A percentile compares a stretch with the other conserved stretches of the same genome.
phyloP scores from a whole-genome alignment of 2,113 vertebrate species.

The Microcebus murinus region DNA sequence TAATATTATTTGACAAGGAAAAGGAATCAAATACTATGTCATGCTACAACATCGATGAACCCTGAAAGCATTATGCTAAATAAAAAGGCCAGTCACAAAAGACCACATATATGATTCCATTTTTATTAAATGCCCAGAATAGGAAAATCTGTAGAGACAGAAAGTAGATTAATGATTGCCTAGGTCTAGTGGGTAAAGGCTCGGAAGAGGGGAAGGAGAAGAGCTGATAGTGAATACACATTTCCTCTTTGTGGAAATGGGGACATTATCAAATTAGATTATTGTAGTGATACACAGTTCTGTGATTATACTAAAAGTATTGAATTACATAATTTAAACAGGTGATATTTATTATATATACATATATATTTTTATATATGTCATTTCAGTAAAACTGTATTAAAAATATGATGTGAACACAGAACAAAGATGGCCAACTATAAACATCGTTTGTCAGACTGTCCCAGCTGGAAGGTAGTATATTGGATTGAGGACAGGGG shows the following conservation, averaged over 20 bases:
- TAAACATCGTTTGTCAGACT: too few relatives aligned
- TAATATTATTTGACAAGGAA: not conserved
- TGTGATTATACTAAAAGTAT: fast-evolving
- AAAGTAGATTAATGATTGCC: not conserved
- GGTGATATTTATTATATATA: fast-evolving
- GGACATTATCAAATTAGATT: not conserved
- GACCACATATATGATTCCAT: not conserved
- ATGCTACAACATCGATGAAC: not conserved
- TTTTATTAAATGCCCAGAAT: not conserved
- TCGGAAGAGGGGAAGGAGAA: not conserved
- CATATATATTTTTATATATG: not conserved
- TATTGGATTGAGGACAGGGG: too few relatives aligned
- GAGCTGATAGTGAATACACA: too few relatives aligned
- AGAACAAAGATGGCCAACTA: too few relatives aligned
- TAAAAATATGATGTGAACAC: too few relatives aligned
- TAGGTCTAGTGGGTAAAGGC: not conserved
- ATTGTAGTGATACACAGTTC: not conserved
- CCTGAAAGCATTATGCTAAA: not conserved
- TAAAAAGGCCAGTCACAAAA: not conserved
- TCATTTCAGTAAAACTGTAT: not conserved
- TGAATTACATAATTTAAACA: too few relatives aligned
- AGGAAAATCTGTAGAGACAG: not conserved
- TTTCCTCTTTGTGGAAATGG: not conserved
- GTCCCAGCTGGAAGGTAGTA: too few relatives aligned
- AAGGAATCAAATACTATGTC: not conserved